Evolutionary conservation across 2,888 invertebrate species (phyloP).

Genomic region (Agriopis aurantiaria): DNA sequence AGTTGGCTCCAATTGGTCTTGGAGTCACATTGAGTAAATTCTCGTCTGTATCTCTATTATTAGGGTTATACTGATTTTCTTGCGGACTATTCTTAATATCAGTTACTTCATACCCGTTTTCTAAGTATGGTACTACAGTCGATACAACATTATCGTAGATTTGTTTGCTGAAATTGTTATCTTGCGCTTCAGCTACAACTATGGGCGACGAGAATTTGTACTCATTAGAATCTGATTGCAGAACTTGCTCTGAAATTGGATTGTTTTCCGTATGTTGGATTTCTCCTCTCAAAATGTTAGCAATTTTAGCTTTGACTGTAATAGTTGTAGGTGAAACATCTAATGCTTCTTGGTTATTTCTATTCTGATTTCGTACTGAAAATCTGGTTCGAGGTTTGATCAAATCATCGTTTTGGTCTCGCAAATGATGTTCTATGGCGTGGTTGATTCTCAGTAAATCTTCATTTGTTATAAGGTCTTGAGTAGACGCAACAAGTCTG

Average conservation of each 20-base stretch:
- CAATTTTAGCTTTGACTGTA: slow-evolving; percentile 72
- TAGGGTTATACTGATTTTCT: slow-evolving; percentile 46
- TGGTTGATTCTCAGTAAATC: slow-evolving; percentile 88
- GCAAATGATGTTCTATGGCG: slow-evolving; percentile 69
- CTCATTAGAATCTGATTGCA: slow-evolving; percentile 59
- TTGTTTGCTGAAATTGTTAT: slow-evolving; percentile 67
- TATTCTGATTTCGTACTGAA: slow-evolving; percentile 53
- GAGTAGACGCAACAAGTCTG: slow-evolving; percentile 85
- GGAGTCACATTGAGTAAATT: slow-evolving; percentile 81
- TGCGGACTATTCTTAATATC: slow-evolving; percentile 67
- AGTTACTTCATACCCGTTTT: slow-evolving; percentile 77
- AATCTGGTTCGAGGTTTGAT: slow-evolving; percentile 67
- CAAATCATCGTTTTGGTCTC: slow-evolving; percentile 67
- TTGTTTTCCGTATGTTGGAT: slow-evolving; percentile 58
- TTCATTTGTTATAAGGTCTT: slow-evolving; percentile 87
- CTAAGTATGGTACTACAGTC: slow-evolving; percentile 77
- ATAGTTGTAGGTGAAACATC: slow-evolving; percentile 60
- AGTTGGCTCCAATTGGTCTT: slow-evolving; percentile 84
- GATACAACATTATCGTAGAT: slow-evolving; percentile 76
- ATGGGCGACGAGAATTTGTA: slow-evolving; percentile 80
- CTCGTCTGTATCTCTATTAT: slow-evolving; percentile 51
- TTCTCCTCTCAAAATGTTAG: slow-evolving; percentile 66
- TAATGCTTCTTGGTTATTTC: slow-evolving; percentile 49
- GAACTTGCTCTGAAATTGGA: slow-evolving; percentile 50
- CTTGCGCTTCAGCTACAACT: slow-evolving; percentile 73